Conservation (phyloP, 2,113 vertebrate genomes). For the Mustela lutreola region DNA sequence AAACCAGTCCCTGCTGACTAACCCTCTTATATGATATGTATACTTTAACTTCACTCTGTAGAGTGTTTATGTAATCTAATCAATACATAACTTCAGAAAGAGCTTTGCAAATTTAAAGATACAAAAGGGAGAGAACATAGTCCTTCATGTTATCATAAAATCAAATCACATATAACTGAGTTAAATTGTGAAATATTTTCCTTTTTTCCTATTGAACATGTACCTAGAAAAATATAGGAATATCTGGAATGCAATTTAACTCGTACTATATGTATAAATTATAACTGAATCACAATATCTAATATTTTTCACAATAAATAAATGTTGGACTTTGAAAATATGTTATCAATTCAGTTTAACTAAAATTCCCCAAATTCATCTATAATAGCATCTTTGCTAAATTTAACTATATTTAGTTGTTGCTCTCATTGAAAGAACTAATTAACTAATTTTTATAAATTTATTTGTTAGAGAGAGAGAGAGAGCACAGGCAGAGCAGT, state of each 20-base stretch:
- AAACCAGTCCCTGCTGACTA: slow-evolving; percentile 69
- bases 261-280: background rate
- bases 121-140: background rate
- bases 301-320: slow-evolving; percentile 33
- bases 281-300: background rate
- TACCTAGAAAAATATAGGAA: background rate
- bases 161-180: slow-evolving; percentile 24
- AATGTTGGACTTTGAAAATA: background rate
- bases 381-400: background rate
- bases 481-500: too few species aligned
- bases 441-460: background rate
- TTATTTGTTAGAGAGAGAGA: too few species aligned
- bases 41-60: slow-evolving; percentile 69
- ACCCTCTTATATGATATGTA: slow-evolving; percentile 60
- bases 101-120: slow-evolving; percentile 55
- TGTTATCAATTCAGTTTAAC: background rate
- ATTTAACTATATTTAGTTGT: background rate
- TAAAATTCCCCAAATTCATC: slow-evolving; percentile 9
- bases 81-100: slow-evolving; percentile 21
- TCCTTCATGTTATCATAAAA: background rate
- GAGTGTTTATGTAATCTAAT: slow-evolving; percentile 56
- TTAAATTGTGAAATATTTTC: slow-evolving; percentile 60
- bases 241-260: background rate
- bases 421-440: background rate
- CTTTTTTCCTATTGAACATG: background rate